Evolutionary conservation across 1,140 invertebrate species (phyloP), one percentile per base, ranked within the genome.

Genomic region (Zaprionus capensis): DNA sequence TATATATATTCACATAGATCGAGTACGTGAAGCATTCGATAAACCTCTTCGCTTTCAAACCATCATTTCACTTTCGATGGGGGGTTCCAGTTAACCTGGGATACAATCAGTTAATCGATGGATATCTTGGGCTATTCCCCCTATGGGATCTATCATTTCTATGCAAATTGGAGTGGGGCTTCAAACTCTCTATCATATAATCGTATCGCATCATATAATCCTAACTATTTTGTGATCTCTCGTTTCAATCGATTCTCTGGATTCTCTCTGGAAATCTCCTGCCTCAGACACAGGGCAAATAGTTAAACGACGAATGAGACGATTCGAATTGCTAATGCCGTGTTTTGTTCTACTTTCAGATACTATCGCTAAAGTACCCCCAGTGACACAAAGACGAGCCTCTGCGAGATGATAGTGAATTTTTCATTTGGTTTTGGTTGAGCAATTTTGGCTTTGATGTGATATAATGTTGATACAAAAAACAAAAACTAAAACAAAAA

Each of bases 331-430:
- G 44, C 69, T 81, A 78, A 81, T 78, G 38, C 20, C 62, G 22
- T 26, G 14, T 63, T 78, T 81, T 71, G 36, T 71, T 81, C 41
- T 81, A 80, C 71, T 84, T 84, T 55, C 82, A 84, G 82, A 84
- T 84, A 84, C 61, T 84, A 84, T 84, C 82, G 82, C 80, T 84
- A 80, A 82, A 49, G 41, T 51, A 46, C 24, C 55, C 26, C 24
- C 34, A n/a, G 53, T 57, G 53, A 57, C 26, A 36, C 22, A 63
- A 20, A 28, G 61, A 64, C 53, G 67, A 58, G 57, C 71, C 36
- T 68, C 20, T 34, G 55, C 66, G 26, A 44, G 49, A 49, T 20
- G 28, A 61, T 41, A 53, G 36, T 41, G 46, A 55, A 56, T 36
- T 34, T 53, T 63, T 71, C 68, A 61, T 51, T 75, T 64, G 41